phyloP scores from a whole-genome alignment of 2,888 invertebrate species.

The Clepsis dumicolana region DNA sequence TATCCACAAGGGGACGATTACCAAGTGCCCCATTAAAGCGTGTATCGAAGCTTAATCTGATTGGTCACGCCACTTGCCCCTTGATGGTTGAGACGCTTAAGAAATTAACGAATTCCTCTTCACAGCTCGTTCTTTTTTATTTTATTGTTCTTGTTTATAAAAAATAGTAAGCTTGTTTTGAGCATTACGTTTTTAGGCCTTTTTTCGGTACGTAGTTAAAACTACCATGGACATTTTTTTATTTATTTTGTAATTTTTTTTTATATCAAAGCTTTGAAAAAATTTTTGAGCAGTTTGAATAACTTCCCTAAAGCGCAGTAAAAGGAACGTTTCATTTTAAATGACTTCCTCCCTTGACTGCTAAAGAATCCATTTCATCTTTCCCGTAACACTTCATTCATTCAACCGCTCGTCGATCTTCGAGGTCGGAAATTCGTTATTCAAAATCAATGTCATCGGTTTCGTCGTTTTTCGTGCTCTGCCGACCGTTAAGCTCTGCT shows the following conservation, averaged over 20 bases:
- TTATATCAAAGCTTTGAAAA: too few relatives aligned
- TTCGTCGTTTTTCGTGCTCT: constrained; percentile 54
- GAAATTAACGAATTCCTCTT: constrained; percentile 29
- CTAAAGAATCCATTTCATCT: not conserved
- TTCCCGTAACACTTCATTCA: not conserved
- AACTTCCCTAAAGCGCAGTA: not conserved
- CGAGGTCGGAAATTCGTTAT: constrained; percentile 55
- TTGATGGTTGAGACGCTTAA: constrained; percentile 28
- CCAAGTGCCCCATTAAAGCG: constrained; percentile 20
- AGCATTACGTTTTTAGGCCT: not conserved
- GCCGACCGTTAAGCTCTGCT: constrained; percentile 54
- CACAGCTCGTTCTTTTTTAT: constrained; percentile 20
- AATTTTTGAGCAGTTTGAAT: too few relatives aligned
- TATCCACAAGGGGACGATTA: constrained; percentile 18
- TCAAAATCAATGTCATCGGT: constrained; percentile 69
- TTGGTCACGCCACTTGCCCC: constrained; percentile 32
- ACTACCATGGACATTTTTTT: too few relatives aligned
- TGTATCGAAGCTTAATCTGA: constrained; percentile 30
- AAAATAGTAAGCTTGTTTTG: constrained; percentile 6
- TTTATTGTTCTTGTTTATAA: not conserved
- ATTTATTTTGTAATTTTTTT: too few relatives aligned
- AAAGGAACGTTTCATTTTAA: not conserved
- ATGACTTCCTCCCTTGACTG: not conserved
- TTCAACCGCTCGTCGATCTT: not conserved
- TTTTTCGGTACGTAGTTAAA: too few relatives aligned